These are phyloP conservation scores for Sebastes itinus DNA, from an alignment of 2,797 vertebrate genomes.

Conservation along the genomic window DNA sequence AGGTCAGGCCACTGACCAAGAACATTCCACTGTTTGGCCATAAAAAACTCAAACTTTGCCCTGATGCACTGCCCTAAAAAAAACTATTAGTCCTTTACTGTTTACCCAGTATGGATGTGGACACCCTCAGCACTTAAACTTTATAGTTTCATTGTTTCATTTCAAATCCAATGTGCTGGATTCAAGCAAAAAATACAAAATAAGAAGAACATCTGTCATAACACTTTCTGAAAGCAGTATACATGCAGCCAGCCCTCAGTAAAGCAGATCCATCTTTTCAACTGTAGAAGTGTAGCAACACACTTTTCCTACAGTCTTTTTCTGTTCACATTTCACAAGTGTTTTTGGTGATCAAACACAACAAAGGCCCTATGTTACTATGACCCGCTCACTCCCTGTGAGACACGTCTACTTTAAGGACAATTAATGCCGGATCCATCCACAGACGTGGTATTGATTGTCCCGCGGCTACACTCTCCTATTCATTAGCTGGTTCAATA, in stretches of 20 bases:
- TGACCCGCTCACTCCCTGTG: slow-evolving; percentile 7
- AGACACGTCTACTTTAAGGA: slow-evolving; percentile 39
- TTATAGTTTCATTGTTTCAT: neutral
- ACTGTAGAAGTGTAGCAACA: neutral
- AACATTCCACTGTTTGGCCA: neutral
- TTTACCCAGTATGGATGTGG: neutral
- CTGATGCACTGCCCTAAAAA: neutral
- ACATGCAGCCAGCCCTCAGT: neutral
- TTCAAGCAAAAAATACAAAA: neutral
- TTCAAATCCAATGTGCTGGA: neutral
- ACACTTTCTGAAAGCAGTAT: neutral
- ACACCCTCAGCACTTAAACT: neutral
- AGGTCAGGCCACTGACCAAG: neutral
- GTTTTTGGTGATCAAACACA: slow-evolving; percentile 1
- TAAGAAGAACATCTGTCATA: neutral
- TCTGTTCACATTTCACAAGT: neutral
- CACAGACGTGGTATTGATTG: slow-evolving; percentile 63
- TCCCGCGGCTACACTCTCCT: slow-evolving; percentile 51
- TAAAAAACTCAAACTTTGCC: neutral
- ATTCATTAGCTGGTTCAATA: slow-evolving; percentile 72
- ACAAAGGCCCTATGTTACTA: neutral
- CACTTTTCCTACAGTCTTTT: neutral
- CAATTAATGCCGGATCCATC: slow-evolving; percentile 55
- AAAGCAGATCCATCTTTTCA: slow-evolving; percentile 10
- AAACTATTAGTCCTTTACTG: neutral